Base-by-base conservation (phyloP, 2,113 vertebrate genomes). In the Seriola quinqueradiata region DNA sequence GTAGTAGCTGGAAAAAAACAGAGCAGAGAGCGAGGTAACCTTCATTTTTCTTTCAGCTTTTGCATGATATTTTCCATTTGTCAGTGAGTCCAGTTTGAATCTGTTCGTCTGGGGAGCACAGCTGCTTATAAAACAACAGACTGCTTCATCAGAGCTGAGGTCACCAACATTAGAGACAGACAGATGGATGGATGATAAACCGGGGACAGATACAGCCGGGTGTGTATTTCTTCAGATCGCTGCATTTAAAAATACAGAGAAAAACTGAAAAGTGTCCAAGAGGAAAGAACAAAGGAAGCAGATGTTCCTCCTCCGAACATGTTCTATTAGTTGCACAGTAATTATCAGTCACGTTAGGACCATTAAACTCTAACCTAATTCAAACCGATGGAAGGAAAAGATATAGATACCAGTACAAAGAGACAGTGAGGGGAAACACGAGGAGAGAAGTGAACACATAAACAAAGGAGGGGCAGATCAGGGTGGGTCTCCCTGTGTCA, bases 51-150 rank as follows among this genome's bases (percentile, higher is more conserved):
- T 34, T 59, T 16, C 28, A 21, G 5, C 21, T 52, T 75, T 52
- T 12, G 28, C 8, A 70, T 12, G 54, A 87, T 25, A 72, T 75
- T 70, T 52, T 72, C 2, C n/a, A 12, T 73, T 77, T 86, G 75
- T 74, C 12, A 52, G 16, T 4, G 38, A 67, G 61, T 65, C 42
- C 14, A 63, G 5, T 8, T 36, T 72, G 19, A 71, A 46, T 46
- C 1, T 23, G 40, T 55, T 54, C 42, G 59, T 83, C 60, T 1
- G 3, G 58, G 77, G 74, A 89, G 54, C 76, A 81, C 87, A 94
- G 90, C 91, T 93, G 91, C 60, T 75, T 59, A 59, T 81, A 58
- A 69, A 88, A 92, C 83, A 91, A 92, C 72, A 46, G 67, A 38
- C 34, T 64, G 38, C 68, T 84, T 90, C 76, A 87, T 80, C 64